Evolutionary conservation across 2,113 vertebrate species (phyloP).

Genomic region (Larimichthys polyactis): DNA sequence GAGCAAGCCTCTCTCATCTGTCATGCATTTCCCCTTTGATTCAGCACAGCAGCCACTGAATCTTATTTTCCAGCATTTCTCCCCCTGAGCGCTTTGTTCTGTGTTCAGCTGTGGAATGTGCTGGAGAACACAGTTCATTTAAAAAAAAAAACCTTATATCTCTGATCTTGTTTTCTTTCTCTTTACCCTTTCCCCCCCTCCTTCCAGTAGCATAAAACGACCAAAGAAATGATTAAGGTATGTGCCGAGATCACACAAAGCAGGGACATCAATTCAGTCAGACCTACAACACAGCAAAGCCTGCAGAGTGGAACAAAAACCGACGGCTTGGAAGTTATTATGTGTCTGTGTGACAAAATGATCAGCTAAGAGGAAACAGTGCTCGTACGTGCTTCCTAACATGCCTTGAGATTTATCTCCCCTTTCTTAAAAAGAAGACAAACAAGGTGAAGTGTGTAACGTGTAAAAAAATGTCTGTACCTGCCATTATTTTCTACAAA

Average conservation of each 20-base stretch:
- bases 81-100: conserved; percentile 73
- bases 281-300: conserved; percentile 5
- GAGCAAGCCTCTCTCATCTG: conserved; percentile 80
- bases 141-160: conserved; percentile 41
- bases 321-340: not conserved
- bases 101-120: conserved; percentile 69
- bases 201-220: not conserved
- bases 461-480: not conserved
- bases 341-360: conserved; percentile 13
- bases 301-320: conserved; percentile 4
- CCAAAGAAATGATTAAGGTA: not conserved
- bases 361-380: not conserved
- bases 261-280: conserved; percentile 11
- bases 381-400: not conserved
- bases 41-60: conserved; percentile 78
- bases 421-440: no score
- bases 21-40: conserved; percentile 83
- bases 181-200: conserved; percentile 11
- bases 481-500: conserved; percentile 6
- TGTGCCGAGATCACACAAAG: conserved; percentile 35
- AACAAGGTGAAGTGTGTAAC: no score
- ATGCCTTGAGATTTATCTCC: no score
- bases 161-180: conserved; percentile 48
- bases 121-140: conserved; percentile 54
- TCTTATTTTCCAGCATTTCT: conserved; percentile 79